These are phyloP conservation scores for Dendrocincla fuliginosa DNA, from an alignment of 2,797 vertebrate genomes.

Conservation along the genomic window DNA sequence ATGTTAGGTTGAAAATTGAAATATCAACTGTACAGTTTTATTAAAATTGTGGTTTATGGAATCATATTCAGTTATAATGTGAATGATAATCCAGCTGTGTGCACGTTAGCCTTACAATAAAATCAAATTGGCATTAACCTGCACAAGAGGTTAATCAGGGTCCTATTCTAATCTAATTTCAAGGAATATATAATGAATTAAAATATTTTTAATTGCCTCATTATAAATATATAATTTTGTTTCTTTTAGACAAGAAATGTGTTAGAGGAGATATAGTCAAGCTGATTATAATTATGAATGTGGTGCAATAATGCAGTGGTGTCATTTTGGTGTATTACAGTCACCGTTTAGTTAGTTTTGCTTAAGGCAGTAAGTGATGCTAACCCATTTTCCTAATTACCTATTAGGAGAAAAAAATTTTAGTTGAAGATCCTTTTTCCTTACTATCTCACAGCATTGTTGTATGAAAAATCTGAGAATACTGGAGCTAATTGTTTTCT, in stretches of 20 bases:
- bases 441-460: background rate
- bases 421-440: background rate
- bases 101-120: background rate
- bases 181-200: background rate
- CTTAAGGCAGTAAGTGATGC: background rate
- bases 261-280: background rate
- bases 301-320: background rate
- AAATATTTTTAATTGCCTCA: background rate
- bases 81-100: background rate
- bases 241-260: background rate
- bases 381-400: background rate
- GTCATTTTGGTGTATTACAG: background rate
- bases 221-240: background rate
- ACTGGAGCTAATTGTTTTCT: background rate
- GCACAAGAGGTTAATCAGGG: background rate
- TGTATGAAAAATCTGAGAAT: background rate
- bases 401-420: background rate
- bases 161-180: background rate
- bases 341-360: background rate
- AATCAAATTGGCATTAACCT: background rate
- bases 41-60: background rate
- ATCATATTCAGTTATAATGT: background rate
- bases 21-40: background rate
- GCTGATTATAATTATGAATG: background rate
- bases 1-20: background rate